These are phyloP conservation scores for Trichonephila clavata DNA, from an alignment of 1,140 invertebrate species.

Conservation along the genomic window DNA sequence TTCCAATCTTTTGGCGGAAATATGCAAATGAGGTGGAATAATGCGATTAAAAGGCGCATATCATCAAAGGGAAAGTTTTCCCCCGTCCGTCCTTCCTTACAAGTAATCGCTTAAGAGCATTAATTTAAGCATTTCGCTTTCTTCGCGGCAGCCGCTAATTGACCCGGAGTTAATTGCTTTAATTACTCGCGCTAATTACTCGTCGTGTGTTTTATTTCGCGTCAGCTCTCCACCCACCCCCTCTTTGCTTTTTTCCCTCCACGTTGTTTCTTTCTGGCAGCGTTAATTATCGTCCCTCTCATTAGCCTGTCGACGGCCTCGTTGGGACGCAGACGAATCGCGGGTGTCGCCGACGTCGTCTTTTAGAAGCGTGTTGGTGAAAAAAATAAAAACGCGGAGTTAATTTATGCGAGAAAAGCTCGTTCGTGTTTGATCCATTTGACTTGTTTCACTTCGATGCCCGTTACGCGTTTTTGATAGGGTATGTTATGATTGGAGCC, in stretches of 20 bases:
- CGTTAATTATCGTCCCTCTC: slow-evolving; percentile 68
- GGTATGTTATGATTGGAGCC: too few species aligned
- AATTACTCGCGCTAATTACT: slow-evolving; percentile 76
- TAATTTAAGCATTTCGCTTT: slow-evolving; percentile 72
- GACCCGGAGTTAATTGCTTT: slow-evolving; percentile 76
- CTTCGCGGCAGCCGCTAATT: slow-evolving; percentile 62
- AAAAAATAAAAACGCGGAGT: too few species aligned
- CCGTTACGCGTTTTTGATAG: too few species aligned
- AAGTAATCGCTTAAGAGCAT: slow-evolving; percentile 74
- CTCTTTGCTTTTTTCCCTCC: slow-evolving; percentile 23
- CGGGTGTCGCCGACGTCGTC: neutral
- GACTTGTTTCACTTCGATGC: too few species aligned
- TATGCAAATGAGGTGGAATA: slow-evolving; percentile 75
- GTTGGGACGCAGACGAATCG: neutral
- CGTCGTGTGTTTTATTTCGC: neutral
- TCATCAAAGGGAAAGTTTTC: slow-evolving; percentile 63
- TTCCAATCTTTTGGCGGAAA: slow-evolving; percentile 75
- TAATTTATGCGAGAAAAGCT: too few species aligned
- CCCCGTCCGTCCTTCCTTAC: slow-evolving; percentile 1
- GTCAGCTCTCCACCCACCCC: neutral
- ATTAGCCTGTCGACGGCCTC: slow-evolving; percentile 22
- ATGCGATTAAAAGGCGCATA: slow-evolving; percentile 75
- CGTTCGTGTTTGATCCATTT: too few species aligned
- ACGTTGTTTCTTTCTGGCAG: slow-evolving; percentile 1
- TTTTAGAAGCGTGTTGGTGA: too few species aligned